Evolutionary conservation across 2,888 invertebrate species (phyloP), one percentile per base, ranked within the genome.

Genomic region (Odontocolon sp.): DNA sequence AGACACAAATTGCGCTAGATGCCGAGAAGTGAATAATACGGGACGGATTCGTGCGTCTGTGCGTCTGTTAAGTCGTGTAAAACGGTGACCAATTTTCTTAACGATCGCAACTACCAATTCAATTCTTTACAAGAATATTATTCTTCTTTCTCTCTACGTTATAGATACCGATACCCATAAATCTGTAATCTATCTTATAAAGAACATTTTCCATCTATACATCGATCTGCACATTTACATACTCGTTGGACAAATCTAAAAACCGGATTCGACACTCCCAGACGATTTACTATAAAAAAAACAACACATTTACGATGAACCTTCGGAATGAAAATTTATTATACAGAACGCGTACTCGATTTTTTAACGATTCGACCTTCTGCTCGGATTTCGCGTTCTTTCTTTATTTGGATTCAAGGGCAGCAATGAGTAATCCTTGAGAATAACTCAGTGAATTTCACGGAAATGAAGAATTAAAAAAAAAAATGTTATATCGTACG

Each of bases 11-110:
- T 83, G 80, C 79, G 77, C 81, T 82, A 82, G 81, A 85, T 81
- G 80, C 56, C 31, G 79, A 75, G 82, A 88, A 88, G 85, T 87
- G 87, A 87, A 88, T 87, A 87, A 87, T 87, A 72, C 73, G 67
- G 47, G 50, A 31, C 52, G 70, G 38, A 56, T 64, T 68, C 47
- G 57, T 63, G 36, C 42, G 16, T 40, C 16, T 21, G n/a, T n/a
- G n/a, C 36, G 28, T 40, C 16, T 21, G 64, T 77, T 74, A 69
- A 77, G 69, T 75, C 78, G 66, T 71, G 59, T 63, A 74, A 77
- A 77, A 79, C 71, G 79, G 61, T 72, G 72, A 66, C 70, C 73
- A 77, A 80, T 79, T 77, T 77, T 68, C 76, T 77, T 63, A 73
- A 77, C 69, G 61, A 75, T 67, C 70, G 59, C 57, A 31, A 45